Evolutionary conservation across 2,888 invertebrate species (phyloP), one percentile per base, ranked within the genome.

Genomic region (Orchestes rusci): DNA sequence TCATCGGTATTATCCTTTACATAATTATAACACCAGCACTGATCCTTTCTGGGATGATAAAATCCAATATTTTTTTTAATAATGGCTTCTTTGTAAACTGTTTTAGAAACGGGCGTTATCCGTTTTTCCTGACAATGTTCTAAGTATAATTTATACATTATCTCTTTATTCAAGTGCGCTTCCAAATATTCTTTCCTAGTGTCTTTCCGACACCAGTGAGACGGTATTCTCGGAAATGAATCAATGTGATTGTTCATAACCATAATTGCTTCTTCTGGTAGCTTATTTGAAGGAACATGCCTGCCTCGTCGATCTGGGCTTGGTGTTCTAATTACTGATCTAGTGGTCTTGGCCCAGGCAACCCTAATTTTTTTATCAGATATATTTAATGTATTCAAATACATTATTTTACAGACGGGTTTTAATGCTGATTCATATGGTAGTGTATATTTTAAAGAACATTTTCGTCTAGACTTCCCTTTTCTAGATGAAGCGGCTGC

Each of bases 51-150:
- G 4, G 43, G 38, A 20, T 17, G 7, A 17, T 16, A 37, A 16
- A 43, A 37, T 8, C 27, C 43, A 43, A 43, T 43, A 31, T 37
- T 43, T 43, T 43, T 43, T 13, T 36, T 16, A 19, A 43, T 17
- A 4, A 29, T 37, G 7, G 17, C 16, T 30, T 30, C 30, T 20
- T 30, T 36, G 37, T 37, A 43, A 2, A 20, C n/a, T 29, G 36
- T 43, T 36, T 13, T 29, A 19, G 20, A 20, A 15, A 43, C 35
- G 16, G 37, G 20, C 12, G 16, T 43, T 31, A 20, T 15, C 10
- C 30, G 27, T n/a, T 28, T 32, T 39, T 44, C 44, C 13, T 32
- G 10, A 18, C 43, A 38, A 23, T 32, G 13, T 33, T 37, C 33
- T 38, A 36, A 10, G 33, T 43, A 43, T 27, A 43, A 31, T 30